A percentile compares a stretch with the other conserved stretches of the same genome.
These are phyloP conservation scores for Cariama cristata DNA, from an alignment of 2,113 vertebrate genomes.

Conservation along the genomic window DNA sequence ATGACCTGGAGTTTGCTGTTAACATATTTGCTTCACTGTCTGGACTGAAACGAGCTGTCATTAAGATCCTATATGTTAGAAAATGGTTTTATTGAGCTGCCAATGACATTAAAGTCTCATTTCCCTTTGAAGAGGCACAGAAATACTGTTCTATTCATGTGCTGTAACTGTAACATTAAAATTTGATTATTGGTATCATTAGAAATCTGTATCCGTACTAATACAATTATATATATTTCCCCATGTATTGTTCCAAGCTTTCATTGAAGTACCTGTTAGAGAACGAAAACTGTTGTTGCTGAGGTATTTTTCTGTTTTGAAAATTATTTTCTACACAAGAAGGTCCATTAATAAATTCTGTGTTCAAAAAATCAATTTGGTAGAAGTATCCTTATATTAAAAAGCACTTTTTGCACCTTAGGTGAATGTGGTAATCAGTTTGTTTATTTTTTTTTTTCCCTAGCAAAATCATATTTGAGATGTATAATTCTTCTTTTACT, in stretches of 20 bases:
- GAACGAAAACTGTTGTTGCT: not conserved
- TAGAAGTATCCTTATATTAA: not conserved
- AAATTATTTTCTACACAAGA: not conserved
- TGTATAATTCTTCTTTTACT: slow-evolving; percentile 2
- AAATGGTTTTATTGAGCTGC: slow-evolving; percentile 72
- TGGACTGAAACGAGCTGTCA: slow-evolving; percentile 64
- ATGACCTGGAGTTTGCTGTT: slow-evolving; percentile 64
- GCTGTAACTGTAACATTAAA: slow-evolving; percentile 60
- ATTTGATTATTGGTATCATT: slow-evolving; percentile 61
- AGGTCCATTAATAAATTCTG: not conserved
- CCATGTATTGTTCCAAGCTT: not conserved
- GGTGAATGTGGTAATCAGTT: not conserved
- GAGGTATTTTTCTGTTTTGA: not conserved
- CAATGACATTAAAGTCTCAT: slow-evolving; percentile 67
- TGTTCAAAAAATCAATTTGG: not conserved
- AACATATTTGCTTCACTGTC: slow-evolving; percentile 56
- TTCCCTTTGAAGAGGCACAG: slow-evolving; percentile 69
- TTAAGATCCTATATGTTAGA: slow-evolving; percentile 46
- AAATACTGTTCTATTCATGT: slow-evolving; percentile 60
- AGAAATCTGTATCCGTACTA: slow-evolving; percentile 19
- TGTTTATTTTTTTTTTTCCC: slow-evolving; percentile 8
- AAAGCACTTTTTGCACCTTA: not conserved
- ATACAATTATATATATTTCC: not conserved
- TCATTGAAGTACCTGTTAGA: not conserved
- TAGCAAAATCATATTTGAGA: not conserved